Evolutionary conservation across 1,140 invertebrate species (phyloP).

Genomic region (Polypedilum pembai): DNA sequence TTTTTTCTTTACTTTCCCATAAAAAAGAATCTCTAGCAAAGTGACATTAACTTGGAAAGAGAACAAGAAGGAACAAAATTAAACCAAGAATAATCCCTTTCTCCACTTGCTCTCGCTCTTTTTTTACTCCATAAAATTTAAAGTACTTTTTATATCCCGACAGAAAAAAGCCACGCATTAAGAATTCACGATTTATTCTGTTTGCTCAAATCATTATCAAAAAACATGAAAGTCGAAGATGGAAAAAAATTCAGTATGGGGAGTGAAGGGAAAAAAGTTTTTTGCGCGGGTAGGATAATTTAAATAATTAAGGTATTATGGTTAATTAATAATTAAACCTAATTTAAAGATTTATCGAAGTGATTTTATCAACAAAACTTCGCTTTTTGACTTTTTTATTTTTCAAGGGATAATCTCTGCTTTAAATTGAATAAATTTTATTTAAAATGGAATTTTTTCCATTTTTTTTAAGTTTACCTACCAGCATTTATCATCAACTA

Average conservation of each 20-base stretch:
- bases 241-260: not conserved
- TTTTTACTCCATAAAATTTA: not conserved
- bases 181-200: constrained; percentile 28
- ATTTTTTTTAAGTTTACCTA: too few species aligned
- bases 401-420: too few species aligned
- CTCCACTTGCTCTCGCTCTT: not conserved
- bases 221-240: not conserved
- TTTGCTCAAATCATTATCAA: constrained; percentile 24
- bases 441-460: too few species aligned
- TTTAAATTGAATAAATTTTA: too few species aligned
- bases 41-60: too few species aligned
- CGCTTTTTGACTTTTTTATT: not conserved
- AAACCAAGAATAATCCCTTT: not conserved
- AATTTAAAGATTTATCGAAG: constrained; percentile 26
- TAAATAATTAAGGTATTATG: constrained; percentile 27
- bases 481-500: too few species aligned
- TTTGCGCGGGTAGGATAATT: not conserved
- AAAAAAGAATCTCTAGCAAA: too few species aligned
- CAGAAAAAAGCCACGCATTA: constrained; percentile 22
- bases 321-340: constrained; percentile 29
- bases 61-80: too few species aligned
- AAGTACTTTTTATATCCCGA: not conserved
- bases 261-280: not conserved
- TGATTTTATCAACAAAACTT: not conserved
- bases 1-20: too few species aligned